Base-by-base conservation (phyloP, 2,888 invertebrate species). In the Tetheella fluctuosa region DNA sequence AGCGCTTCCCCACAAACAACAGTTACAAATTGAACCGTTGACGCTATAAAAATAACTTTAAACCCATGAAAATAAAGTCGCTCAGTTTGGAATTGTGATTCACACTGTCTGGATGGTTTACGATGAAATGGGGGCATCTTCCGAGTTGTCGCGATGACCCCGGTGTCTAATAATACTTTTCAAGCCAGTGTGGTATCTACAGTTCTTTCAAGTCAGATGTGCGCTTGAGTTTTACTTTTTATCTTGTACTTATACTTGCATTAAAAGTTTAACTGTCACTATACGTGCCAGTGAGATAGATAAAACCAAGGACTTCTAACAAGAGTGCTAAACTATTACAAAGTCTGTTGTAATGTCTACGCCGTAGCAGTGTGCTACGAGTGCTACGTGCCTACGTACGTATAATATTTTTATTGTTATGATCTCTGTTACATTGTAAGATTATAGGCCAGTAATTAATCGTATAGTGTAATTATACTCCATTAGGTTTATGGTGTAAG, bases 101-200 rank as follows among this genome's bases (percentile, higher is more conserved):
- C 56, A 54, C 37, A 23, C 59, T 68, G 60, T 72, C 75, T 69
- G 59, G 70, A 65, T 68, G 69, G 62, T 73, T 75, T 76, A 73
- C 74, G 75, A 75, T 62, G 79, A 83, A 88, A 86, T 69, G 82
- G 73, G 86, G 84, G 73, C 83, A 79, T 83, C 82, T 84, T 80
- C 69, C 66, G 70, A 82, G 82, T 78, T 80, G 79, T 79, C 77
- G 73, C 75, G 76, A 79, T 83, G 85, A 80, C 85, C 81, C 73
- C 74, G 70, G 76, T 74, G 20, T 85, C 83, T 85, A 87, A 82
- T 84, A 86, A 84, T 84, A 84, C 76, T 71, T 79, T 77, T 77
- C 77, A 73, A 80, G 77, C 67, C 74, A 73, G 76, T 75, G 54
- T 17, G 48, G 20, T 48, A 2, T 10, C 48, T 48, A 48, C 48